Evolutionary conservation across 2,797 vertebrate genomes (phyloP), one percentile per base, ranked within the genome.

Genomic region (Brotula barbata): DNA sequence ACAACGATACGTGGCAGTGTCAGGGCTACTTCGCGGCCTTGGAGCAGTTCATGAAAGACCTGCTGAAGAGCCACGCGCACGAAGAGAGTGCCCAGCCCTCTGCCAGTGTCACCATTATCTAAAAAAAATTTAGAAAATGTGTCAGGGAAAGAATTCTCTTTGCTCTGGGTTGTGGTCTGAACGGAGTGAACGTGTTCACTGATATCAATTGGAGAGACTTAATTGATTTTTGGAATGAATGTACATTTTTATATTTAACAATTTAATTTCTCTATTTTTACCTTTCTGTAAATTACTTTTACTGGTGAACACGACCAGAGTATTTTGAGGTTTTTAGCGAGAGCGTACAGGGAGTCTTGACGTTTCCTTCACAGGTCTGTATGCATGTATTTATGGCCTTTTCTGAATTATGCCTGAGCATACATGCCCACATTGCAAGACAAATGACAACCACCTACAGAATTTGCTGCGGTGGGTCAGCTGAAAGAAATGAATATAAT

Each of bases 1-100:
- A 99, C 85, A 99, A 99, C 23, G 97, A 99, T 87, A 99, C 97
- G 0, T 99, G 97, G 97, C 97, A 99, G 89, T 99, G 97, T 88
- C 97, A 97, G 87, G 96, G 96, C 71, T 99, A 99, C 88, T 98
- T 99, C 62, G 88, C 94, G 52, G 94, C 96, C 66, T 90, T 98
- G 25, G 96, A 99, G 92, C 97, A 98, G 83, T 99, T 99, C 87
- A 94, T 98, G 80, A 95, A 92, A 83, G 96, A 98, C 86, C 93
- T 99, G 64, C 86, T 94, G 69, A 96, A 96, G 89, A 97, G 91
- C 83, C 95, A 94, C 45, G 94, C 93, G 71, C 94, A 93, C 5
- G 95, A 97, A 79, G 96, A 97, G 85, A 91, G 91, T 37, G 85
- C 87, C 17, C 96, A 96, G 84, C 89, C 94, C 1, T 92, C 94